Evolutionary conservation across 2,797 vertebrate genomes (phyloP).

Genomic region (Amblyraja radiata): DNA sequence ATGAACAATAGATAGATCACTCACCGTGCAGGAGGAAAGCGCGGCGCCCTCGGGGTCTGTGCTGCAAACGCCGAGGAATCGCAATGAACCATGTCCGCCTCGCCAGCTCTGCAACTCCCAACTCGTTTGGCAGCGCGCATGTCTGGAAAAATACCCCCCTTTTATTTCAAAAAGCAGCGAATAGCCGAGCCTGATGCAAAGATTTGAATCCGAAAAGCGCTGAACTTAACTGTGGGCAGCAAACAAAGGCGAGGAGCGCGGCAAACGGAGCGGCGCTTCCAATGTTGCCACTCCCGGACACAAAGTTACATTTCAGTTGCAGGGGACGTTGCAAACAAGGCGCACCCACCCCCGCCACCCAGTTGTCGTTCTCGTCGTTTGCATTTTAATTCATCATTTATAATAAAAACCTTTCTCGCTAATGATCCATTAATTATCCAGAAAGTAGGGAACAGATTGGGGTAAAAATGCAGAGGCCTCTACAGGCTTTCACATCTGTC

Average conservation of each 20-base stretch:
- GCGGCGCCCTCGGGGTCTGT: neutral
- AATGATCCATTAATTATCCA: neutral
- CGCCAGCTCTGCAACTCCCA: neutral
- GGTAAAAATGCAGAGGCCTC: neutral
- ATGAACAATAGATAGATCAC: neutral
- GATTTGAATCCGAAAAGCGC: neutral
- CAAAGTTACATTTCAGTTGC: too few species aligned
- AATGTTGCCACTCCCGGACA: too few species aligned
- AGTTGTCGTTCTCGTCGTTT: too few species aligned
- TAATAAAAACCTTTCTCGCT: neutral
- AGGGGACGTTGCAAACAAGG: too few species aligned
- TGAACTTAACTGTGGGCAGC: neutral
- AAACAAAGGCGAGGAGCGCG: neutral
- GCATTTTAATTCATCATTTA: too few species aligned
- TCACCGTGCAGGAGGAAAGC: neutral
- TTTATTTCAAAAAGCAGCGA: constrained; percentile 15
- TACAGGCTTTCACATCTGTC: too few species aligned
- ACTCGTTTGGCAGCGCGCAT: neutral
- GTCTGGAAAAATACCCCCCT: neutral
- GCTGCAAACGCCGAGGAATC: neutral
- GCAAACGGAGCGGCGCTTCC: neutral
- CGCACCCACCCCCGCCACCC: too few species aligned
- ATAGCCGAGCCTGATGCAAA: neutral
- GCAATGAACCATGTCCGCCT: neutral
- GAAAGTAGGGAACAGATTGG: neutral